A percentile compares a stretch with the other conserved stretches of the same genome.
phyloP scores from a whole-genome alignment of 1,140 invertebrate species.

The Conus ventricosus region DNA sequence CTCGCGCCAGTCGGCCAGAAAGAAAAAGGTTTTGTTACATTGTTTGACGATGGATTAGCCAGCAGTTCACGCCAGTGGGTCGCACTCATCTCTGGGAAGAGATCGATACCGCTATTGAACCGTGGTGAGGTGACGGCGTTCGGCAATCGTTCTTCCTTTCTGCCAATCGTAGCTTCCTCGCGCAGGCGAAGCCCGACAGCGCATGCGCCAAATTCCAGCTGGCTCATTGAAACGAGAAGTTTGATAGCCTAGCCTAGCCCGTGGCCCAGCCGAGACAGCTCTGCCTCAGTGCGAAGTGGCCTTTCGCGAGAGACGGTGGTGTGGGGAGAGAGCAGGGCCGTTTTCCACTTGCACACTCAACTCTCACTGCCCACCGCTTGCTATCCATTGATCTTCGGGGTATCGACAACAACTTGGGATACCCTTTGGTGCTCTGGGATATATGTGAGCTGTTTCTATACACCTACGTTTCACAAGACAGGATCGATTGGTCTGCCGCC shows the following conservation, averaged over 20 bases:
- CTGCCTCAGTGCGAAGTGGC: neutral
- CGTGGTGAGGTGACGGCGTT: neutral
- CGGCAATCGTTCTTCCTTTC: neutral
- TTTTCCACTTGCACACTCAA: neutral
- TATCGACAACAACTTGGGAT: neutral
- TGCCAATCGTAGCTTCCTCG: too few species aligned
- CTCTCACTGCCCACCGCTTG: neutral
- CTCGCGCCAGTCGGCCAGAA: neutral
- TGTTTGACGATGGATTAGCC: neutral
- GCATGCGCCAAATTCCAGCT: constrained; percentile 36
- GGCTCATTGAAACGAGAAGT: constrained; percentile 39
- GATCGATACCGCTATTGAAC: neutral
- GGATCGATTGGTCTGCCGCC: neutral
- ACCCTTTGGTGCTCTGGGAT: neutral
- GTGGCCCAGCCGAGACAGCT: neutral
- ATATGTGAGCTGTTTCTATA: neutral
- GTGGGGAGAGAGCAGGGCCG: neutral
- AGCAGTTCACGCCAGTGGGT: neutral
- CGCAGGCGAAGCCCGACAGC: neutral
- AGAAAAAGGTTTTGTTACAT: constrained; percentile 33
- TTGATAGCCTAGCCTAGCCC: constrained; percentile 11
- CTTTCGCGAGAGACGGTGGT: constrained; percentile 1
- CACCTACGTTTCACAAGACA: neutral
- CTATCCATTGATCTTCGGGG: neutral
- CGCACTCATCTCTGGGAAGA: neutral